These are phyloP conservation scores for Calidris pugnax DNA, from an alignment of 2,113 vertebrate species.

Conservation along the genomic window DNA sequence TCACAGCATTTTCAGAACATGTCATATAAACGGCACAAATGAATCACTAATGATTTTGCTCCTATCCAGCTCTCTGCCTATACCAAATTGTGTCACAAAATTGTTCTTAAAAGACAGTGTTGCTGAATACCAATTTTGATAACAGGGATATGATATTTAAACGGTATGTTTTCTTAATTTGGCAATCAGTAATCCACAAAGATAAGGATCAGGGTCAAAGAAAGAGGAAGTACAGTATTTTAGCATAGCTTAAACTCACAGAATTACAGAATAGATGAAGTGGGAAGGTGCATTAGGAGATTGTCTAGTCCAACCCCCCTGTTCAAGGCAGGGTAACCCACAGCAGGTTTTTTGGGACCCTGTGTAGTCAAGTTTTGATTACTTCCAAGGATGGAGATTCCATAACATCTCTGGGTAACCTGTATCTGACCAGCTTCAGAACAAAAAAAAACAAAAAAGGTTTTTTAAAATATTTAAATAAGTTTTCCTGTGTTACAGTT, in stretches of 20 bases:
- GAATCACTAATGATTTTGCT: constrained; percentile 9
- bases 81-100: neutral
- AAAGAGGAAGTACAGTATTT: neutral
- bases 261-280: neutral
- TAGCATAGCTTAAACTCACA: neutral
- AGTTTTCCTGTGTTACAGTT: neutral
- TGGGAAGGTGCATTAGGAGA: neutral
- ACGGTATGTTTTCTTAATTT: neutral
- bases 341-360: neutral
- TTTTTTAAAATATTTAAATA: neutral
- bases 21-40: neutral
- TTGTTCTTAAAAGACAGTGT: neutral
- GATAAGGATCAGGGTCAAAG: neutral
- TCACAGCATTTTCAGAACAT: neutral
- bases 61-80: neutral
- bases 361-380: neutral
- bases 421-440: neutral
- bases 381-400: neutral
- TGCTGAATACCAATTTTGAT: neutral
- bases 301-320: neutral
- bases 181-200: neutral
- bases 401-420: neutral
- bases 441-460: neutral
- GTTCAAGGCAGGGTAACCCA: neutral
- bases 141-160: neutral